Evolutionary conservation across 2,797 vertebrate genomes (phyloP), one percentile per base, ranked within the genome.

Genomic region (Characodon lateralis): DNA sequence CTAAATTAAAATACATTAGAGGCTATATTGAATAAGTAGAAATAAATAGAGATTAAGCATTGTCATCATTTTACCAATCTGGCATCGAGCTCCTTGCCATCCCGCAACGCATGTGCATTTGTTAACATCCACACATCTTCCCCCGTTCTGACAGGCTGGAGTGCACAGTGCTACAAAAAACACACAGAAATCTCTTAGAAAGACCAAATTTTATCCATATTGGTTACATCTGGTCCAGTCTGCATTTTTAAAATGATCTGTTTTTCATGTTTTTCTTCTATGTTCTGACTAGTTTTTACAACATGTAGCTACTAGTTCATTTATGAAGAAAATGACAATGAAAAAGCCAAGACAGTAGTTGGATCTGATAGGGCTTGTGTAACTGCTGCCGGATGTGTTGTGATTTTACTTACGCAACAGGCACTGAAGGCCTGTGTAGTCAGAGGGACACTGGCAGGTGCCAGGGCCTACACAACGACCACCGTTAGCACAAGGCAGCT

Each of bases 61-160:
- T 43, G 43, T 24, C 20, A 5, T n/a, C 7, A 43, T 61, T 74
- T 88, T 86, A 96, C 96, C 96, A 87, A 95, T 96, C 78, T 97
- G 96, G 76, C 96, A 97, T 14, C 95, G 96, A 43, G 95, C 93
- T 77, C 96, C 96, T 69, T 93, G 89, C 96, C 96, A 96, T 66
- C 93, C 95, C 68, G 80, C 88, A 1, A 80, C 84, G 83, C 96
- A 97, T 0, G 89, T 94, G 82, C 96, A 97, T 86, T 94, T 95
- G 92, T 97, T 96, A 81, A 96, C 92, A 81, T 96, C 95, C 26
- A 95, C 95, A 83, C 96, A 96, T 77, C 91, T 92, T 31, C 96
- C 96, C 24, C 93, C 93, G 3, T 95, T 96, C 58, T 91, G 92
- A 93, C 96, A 96, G 24, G 93, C 87, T 16, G 96, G 96, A 31